A percentile compares a stretch with the other conserved stretches of the same genome.
phyloP scores from a whole-genome alignment of 2,113 vertebrate genomes.

The Otolemur garnettii region DNA sequence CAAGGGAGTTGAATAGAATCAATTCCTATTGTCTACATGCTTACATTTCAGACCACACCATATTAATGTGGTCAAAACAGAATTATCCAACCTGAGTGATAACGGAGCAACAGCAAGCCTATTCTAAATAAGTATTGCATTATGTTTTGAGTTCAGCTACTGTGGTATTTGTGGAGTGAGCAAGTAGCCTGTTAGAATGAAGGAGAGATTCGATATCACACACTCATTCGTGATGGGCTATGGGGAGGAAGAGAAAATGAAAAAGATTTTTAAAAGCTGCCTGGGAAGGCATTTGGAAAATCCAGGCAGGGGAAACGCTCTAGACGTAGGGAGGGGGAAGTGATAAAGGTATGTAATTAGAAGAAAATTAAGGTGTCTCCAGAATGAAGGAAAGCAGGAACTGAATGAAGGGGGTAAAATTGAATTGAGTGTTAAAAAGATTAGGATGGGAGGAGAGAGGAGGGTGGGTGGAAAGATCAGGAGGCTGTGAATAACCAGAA shows the following conservation, averaged over 20 bases:
- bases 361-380: slow-evolving; percentile 63
- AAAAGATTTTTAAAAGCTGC: slow-evolving; percentile 61
- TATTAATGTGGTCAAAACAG: slow-evolving; percentile 53
- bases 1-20: slow-evolving; percentile 41
- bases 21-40: not conserved
- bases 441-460: not conserved
- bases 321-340: not conserved
- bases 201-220: slow-evolving; percentile 42
- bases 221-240: not conserved
- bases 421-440: slow-evolving; percentile 46
- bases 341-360: slow-evolving; percentile 1
- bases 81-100: slow-evolving; percentile 41
- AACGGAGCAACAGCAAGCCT: slow-evolving; percentile 22
- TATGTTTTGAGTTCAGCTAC: slow-evolving; percentile 53
- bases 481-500: not conserved
- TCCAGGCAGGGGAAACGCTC: slow-evolving; percentile 9
- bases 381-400: slow-evolving; percentile 56
- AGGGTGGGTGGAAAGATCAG: not conserved
- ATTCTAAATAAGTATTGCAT: slow-evolving; percentile 31
- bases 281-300: slow-evolving; percentile 62
- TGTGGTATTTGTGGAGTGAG: slow-evolving; percentile 51
- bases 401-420: slow-evolving; percentile 55
- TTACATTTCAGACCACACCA: slow-evolving; percentile 55
- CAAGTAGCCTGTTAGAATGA: not conserved
- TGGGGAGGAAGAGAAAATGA: slow-evolving; percentile 47